phyloP scores from a whole-genome alignment of 2,888 invertebrate genomes.

The Mimas tiliae region DNA sequence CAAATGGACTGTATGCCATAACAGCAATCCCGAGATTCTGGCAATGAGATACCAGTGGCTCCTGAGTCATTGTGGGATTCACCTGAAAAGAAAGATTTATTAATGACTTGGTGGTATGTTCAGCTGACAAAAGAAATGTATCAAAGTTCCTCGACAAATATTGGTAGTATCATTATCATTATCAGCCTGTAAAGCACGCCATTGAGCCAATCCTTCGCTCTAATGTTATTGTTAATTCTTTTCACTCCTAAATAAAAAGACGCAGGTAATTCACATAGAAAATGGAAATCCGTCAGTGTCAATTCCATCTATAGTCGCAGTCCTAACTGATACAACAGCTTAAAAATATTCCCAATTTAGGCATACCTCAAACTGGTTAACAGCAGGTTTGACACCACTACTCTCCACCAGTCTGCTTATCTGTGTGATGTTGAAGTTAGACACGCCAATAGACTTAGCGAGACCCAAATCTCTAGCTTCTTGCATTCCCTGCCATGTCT shows the following conservation, averaged over 20 bases:
- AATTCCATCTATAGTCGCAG: background rate
- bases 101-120: background rate
- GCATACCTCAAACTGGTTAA: conserved; percentile 83
- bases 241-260: too few species aligned
- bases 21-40: conserved; percentile 86
- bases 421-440: conserved; percentile 91
- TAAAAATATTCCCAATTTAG: background rate
- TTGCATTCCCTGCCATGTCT: conserved; percentile 91
- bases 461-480: conserved; percentile 86
- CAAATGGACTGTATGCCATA: conserved; percentile 91
- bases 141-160: background rate
- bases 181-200: too few species aligned
- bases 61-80: conserved; percentile 88
- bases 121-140: conserved; percentile 66
- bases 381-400: conserved; percentile 84
- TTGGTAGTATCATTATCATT: too few species aligned
- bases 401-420: conserved; percentile 85
- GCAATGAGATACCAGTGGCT: conserved; percentile 88
- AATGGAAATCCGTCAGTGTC: too few species aligned
- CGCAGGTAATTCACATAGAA: too few species aligned
- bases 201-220: too few species aligned
- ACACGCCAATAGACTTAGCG: conserved; percentile 89
- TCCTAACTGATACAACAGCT: background rate
- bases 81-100: conserved; percentile 76
- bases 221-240: too few species aligned